Percentiles rank a stretch among this genome's conserved stretches.
These are phyloP conservation scores for Crax fasciolata DNA, from an alignment of 2,797 vertebrate genomes.

Conservation along the genomic window DNA sequence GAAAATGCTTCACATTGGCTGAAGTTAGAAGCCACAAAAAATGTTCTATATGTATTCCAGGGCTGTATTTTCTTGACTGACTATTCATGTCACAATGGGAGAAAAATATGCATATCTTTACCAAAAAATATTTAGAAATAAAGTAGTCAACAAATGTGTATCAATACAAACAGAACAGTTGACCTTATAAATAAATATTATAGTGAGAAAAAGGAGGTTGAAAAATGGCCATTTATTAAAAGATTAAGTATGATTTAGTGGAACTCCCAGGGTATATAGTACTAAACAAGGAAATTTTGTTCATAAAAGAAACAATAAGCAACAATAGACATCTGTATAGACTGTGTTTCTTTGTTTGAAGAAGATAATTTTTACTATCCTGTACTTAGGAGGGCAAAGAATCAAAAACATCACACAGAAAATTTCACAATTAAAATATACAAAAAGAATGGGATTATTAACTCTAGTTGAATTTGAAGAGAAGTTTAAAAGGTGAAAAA, in stretches of 20 bases:
- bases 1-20: background rate
- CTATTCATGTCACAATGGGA: background rate
- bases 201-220: background rate
- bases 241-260: background rate
- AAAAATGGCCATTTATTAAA: conserved; percentile 18
- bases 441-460: background rate
- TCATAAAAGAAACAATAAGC: background rate
- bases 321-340: background rate
- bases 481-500: conserved; percentile 21
- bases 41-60: background rate
- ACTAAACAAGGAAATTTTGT: conserved; percentile 5
- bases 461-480: background rate
- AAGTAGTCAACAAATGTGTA: background rate
- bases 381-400: background rate
- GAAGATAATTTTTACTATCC: background rate
- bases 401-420: background rate
- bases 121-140: background rate
- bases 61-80: background rate
- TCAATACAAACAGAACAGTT: background rate
- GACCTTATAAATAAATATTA: background rate
- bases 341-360: background rate
- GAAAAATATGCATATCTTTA: background rate
- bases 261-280: background rate
- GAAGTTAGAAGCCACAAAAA: background rate
- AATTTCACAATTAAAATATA: background rate